Evolutionary conservation across 2,888 invertebrate species (phyloP), one percentile per base, ranked within the genome.

Genomic region (Eristalinus aeneus): DNA sequence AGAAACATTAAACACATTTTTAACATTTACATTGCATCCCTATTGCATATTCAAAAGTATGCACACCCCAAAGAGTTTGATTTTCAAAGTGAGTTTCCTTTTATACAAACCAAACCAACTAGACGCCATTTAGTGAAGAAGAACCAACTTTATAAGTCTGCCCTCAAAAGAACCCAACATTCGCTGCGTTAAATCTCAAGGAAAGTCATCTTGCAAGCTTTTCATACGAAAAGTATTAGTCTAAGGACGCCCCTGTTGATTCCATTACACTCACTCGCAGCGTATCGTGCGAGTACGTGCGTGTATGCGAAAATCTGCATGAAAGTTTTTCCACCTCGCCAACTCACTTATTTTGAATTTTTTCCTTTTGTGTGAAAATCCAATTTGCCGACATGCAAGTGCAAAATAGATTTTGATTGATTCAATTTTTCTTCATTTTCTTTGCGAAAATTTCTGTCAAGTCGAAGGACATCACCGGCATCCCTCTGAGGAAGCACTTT

Each of bases 381-480:
- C 88, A 90, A 90, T 91, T 91, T 91, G 69, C 76, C 87, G 87
- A 88, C 89, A 88, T 88, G 88, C 89, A 88, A 89, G 82, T 88
- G 85, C 78, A 87, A 90, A 91, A 90, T 91, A 89, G 89, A 89
- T 90, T 91, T 90, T 90, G 90, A 91, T 90, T 92, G 90, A 91
- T 91, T 91, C 90, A 90, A 91, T 91, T 90, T 90, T 82, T 86
- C 74, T 67, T 86, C 69, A 86, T 86, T 86, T 77, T 71, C 77
- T 65, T 81, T 77, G 60, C 61, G 56, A 81, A 74, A 73, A 71
- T 75, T n/a, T 71, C 69, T 68, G 58, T 53, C 64, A 61, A 74
- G 46, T 64, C 46, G 27, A 1, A 39, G 12, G 27, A 79, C 39
- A 74, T 84, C 60, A 34, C 39, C 27, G 54, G 60, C 63, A 72